Conservation (phyloP, 2,797 vertebrate genomes). For the Sardinella longiceps region DNA sequence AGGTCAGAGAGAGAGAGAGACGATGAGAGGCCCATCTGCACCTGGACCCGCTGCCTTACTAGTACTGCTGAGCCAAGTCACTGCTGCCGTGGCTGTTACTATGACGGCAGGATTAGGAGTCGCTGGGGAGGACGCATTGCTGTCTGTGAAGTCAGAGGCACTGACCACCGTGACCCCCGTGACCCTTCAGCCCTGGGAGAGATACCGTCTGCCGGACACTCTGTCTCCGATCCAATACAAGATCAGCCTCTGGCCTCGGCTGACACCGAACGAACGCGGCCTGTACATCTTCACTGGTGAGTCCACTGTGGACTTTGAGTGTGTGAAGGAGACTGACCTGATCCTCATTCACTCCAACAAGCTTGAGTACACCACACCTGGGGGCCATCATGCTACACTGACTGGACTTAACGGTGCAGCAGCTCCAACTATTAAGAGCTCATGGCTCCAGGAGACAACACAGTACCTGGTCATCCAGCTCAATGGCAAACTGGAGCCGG, state of each 20-base stretch:
- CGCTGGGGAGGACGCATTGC: neutral
- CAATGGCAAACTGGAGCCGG: slow-evolving; percentile 49
- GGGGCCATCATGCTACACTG: slow-evolving; percentile 34
- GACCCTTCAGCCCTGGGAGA: slow-evolving; percentile 73
- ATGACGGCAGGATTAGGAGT: neutral
- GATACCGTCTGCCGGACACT: slow-evolving; percentile 67
- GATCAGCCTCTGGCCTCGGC: slow-evolving; percentile 74
- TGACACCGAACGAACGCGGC: slow-evolving; percentile 35
- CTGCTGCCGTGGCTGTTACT: neutral
- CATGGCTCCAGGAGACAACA: slow-evolving; percentile 69
- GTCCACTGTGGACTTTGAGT: slow-evolving; percentile 73
- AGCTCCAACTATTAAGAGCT: slow-evolving; percentile 57
- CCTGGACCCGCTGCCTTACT: neutral
- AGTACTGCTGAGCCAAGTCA: neutral
- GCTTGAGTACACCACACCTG: slow-evolving; percentile 77
- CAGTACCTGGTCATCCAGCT: slow-evolving; percentile 88
- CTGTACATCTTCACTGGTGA: slow-evolving; percentile 75
- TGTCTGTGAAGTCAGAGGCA: neutral
- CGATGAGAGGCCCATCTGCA: neutral
- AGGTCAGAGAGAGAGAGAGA: neutral
- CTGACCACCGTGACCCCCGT: rapidly evolving
- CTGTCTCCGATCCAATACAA: slow-evolving; percentile 70
- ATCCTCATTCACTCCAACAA: slow-evolving; percentile 91
- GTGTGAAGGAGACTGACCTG: slow-evolving; percentile 65
- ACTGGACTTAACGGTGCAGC: neutral